A percentile compares a stretch with the other conserved stretches of the same genome.
These are phyloP conservation scores for Galago senegalensis DNA, from an alignment of 2,797 vertebrate species.

Conservation along the genomic window DNA sequence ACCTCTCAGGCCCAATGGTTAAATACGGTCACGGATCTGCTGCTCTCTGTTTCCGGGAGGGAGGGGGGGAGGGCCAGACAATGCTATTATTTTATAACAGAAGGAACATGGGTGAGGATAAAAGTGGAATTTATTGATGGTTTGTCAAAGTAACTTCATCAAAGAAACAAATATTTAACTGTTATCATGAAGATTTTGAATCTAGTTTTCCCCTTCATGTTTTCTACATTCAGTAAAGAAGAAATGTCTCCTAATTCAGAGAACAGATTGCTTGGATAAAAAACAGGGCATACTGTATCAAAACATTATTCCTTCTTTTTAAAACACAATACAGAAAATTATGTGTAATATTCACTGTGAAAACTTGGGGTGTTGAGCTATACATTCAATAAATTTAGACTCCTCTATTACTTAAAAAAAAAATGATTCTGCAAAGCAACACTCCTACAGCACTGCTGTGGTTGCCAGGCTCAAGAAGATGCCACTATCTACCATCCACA, in stretches of 20 bases:
- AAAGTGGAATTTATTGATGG: conserved; percentile 37
- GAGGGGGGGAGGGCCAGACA: neutral
- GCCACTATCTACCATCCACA: neutral
- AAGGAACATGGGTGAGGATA: neutral
- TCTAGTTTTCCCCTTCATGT: neutral
- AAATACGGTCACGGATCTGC: neutral
- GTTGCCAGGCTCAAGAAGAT: neutral
- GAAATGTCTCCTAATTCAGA: conserved; percentile 48
- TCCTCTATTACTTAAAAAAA: neutral
- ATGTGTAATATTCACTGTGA: conserved; percentile 20
- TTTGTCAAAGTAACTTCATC: neutral
- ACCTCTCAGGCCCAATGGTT: neutral
- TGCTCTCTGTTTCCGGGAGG: neutral
- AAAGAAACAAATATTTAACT: conserved; percentile 49
- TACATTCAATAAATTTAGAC: conserved; percentile 24
- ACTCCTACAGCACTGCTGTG: neutral
- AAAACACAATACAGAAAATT: conserved; percentile 49
- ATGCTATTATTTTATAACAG: conserved; percentile 4
- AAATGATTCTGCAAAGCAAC: neutral
- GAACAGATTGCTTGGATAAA: neutral
- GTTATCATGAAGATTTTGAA: neutral
- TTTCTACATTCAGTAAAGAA: neutral
- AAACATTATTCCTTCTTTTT: conserved; percentile 45
- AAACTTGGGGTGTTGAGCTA: neutral
- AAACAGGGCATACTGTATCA: neutral